Percentiles rank a stretch among this genome's conserved stretches.
These are phyloP conservation scores for Lichenostomus cassidix DNA, from an alignment of 2,113 vertebrate genomes.

Conservation along the genomic window DNA sequence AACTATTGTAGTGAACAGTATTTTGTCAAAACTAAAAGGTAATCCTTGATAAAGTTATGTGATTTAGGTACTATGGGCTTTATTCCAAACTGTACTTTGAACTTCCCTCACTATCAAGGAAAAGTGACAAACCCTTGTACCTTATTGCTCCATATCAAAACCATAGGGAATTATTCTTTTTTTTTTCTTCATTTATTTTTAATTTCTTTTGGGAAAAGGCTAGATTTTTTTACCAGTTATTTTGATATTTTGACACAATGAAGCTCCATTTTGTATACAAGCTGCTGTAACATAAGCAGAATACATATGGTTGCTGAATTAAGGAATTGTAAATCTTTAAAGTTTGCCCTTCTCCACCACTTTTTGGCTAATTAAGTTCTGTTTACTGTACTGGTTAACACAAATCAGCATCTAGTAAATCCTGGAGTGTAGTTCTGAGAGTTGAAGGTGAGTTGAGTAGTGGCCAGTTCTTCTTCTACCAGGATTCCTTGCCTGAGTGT, in stretches of 20 bases:
- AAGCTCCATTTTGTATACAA: not conserved
- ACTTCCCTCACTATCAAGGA: not conserved
- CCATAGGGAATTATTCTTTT: too few relatives aligned
- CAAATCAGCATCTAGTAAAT: not conserved
- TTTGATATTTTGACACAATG: not conserved
- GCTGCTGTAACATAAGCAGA: not conserved
- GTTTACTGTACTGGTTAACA: not conserved
- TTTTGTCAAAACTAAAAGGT: not conserved
- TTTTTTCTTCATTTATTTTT: not conserved
- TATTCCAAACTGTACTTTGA: not conserved
- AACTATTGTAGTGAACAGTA: not conserved
- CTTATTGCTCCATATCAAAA: not conserved
- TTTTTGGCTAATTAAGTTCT: not conserved
- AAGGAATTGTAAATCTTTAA: not conserved
- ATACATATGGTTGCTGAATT: not conserved
- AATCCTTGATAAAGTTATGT: not conserved
- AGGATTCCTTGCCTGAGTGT: not conserved
- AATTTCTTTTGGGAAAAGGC: not conserved
- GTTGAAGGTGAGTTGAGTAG: not conserved
- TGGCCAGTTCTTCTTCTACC: not conserved
- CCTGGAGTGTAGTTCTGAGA: not conserved
- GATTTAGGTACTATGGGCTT: not conserved
- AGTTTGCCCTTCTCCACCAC: not conserved
- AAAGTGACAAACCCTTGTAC: not conserved
- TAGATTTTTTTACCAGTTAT: not conserved